Base-by-base conservation (phyloP, 2,888 invertebrate genomes). In the Anoncus sp. region DNA sequence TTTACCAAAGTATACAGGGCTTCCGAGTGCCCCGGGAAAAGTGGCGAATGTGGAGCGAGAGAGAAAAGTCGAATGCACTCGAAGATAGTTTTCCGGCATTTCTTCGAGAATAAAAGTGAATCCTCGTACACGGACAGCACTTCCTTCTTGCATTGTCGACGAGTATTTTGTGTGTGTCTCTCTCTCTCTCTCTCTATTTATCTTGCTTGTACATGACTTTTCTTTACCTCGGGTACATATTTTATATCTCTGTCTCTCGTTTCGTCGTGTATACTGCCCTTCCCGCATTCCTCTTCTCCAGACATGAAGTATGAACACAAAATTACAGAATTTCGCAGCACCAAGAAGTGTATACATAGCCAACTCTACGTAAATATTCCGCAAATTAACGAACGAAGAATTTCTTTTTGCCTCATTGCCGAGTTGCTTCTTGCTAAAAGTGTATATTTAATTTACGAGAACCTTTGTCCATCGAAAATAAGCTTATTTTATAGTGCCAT, bases 81-180 rank as follows among this genome's bases (percentile, higher is more conserved):
- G 51, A 22, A 51, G 24, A 60, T 18, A 51, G 60, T 70, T 51
- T 70, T 38, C n/a, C 51, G 27, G n/a, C 35, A 38, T 51, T 51
- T 31, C 60, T 22, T 65, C 65, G 38, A 65, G 51, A 27, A 51
- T 49, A 51, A 51, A 51, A 49, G 12, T 38, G 18, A 60, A 31
- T n/a, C 22, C 27, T 16, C 14, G 31, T 14, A 60, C 27, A 24
- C 9, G 9, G 35, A 38, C n/a, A 31, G 27, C 22, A 6, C 45
- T 55, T 65, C 16, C 24, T 51, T n/a, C 66, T 31, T 66, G 16
- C 66, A 65, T 14, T 5, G 24, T 60, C 18, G 43, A 16, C 24
- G 12, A 47, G 27, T 18, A 57, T 60, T 16, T 67, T 27, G 10
- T 22, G 24, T 38, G n/a, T n/a, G n/a, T 18, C 31, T 60, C 35